Evolutionary conservation across 2,888 invertebrate species (phyloP).

Genomic region (Megamerina dolium): DNA sequence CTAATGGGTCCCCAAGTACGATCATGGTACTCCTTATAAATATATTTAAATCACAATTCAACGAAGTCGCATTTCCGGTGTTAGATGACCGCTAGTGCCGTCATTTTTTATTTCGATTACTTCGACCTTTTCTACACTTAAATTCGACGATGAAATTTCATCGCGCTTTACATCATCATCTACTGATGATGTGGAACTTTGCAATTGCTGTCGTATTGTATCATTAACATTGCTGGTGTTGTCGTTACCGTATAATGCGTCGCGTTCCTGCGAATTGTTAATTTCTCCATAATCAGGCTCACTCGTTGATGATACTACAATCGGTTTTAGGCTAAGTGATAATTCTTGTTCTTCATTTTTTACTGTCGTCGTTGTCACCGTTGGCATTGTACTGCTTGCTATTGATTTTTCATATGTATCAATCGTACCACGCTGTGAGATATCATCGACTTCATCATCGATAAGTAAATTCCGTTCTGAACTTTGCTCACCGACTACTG

Average conservation of each 20-base stretch:
- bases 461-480: slow-evolving; percentile 45
- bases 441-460: slow-evolving; percentile 43
- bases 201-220: neutral
- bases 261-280: slow-evolving; percentile 2
- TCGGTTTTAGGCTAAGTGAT: slow-evolving; percentile 37
- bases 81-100: slow-evolving; percentile 43
- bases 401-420: slow-evolving; percentile 29
- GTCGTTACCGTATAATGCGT: too few species aligned
- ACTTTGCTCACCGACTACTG: slow-evolving; percentile 44
- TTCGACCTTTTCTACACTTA: slow-evolving; percentile 48
- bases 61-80: too few species aligned
- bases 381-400: slow-evolving; percentile 17
- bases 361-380: slow-evolving; percentile 5
- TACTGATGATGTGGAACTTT: slow-evolving; percentile 8
- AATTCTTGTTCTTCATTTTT: slow-evolving; percentile 13
- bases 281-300: slow-evolving; percentile 22
- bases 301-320: slow-evolving; percentile 42
- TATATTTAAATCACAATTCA: too few species aligned
- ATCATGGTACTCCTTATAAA: too few species aligned
- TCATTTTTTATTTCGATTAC: slow-evolving; percentile 50
- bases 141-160: slow-evolving; percentile 22
- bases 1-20: too few species aligned
- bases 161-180: slow-evolving; percentile 13
- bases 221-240: neutral
- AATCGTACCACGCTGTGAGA: slow-evolving; percentile 36